Evolutionary conservation across 2,888 invertebrate genomes (phyloP).

Genomic region (Lepeophtheirus nordmannii): DNA sequence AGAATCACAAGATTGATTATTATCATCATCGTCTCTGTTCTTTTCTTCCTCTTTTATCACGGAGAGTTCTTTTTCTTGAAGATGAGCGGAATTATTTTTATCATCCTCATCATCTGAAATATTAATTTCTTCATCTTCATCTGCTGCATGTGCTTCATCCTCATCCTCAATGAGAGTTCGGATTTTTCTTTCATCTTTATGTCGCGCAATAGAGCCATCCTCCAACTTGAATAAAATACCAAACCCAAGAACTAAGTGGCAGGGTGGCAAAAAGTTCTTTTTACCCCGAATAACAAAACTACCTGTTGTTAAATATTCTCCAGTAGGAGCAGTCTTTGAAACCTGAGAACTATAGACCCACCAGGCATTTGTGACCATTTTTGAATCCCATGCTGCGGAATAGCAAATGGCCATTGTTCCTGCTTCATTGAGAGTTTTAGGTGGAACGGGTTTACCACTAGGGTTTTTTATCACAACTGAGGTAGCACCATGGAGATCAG

Average conservation of each 20-base stretch:
- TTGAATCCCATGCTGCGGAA: conserved; percentile 23
- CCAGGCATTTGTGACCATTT: conserved; percentile 67
- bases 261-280: conserved; percentile 87
- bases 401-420: conserved; percentile 80
- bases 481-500: conserved; percentile 80
- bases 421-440: conserved; percentile 85
- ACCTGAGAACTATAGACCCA: conserved; percentile 94
- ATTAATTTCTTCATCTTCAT: conserved; percentile 30
- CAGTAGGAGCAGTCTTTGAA: conserved; percentile 90
- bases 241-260: conserved; percentile 79
- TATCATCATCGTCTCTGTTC: conserved; percentile 26
- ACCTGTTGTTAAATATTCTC: conserved; percentile 89
- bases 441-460: conserved; percentile 55
- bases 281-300: conserved; percentile 74
- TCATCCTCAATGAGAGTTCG: conserved; percentile 17
- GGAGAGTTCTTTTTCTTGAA: conserved; percentile 33
- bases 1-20: conserved; percentile 30
- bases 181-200: conserved; percentile 48
- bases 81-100: conserved; percentile 38
- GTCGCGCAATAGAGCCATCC: conserved; percentile 62
- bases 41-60: conserved; percentile 25
- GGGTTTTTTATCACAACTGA: conserved; percentile 82
- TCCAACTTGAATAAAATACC: conserved; percentile 81
- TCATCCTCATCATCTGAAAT: conserved; percentile 32
- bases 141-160: conserved; percentile 27